Evolutionary conservation across 2,888 invertebrate genomes (phyloP), one percentile per base, ranked within the genome.

Genomic region (Lasioglossum calceatum): DNA sequence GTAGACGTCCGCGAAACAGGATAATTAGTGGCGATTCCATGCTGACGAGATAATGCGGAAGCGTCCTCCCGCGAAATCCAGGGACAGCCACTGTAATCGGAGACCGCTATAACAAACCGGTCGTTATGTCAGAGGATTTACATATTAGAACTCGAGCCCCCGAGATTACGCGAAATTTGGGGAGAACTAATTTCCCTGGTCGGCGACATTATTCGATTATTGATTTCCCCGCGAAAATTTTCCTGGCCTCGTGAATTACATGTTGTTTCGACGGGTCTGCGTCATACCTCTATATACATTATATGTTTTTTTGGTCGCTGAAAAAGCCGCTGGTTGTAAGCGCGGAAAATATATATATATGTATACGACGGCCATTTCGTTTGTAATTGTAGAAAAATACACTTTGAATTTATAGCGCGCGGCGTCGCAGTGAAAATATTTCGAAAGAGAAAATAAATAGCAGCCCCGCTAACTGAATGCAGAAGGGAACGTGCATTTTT

Each of bases 91-190:
- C 84, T 54, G 80, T 89, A 89, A 89, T 89, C 86, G 84, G 81
- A 64, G 82, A 88, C 83, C 81, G 54, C 71, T 84, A 77, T 84
- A 90, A 90, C 84, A 84, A 89, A 87, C 81, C 61, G 82, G 84
- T 83, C 81, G 89, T 89, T 90, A 84, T 79, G 82, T 81, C 79
- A 74, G 83, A 81, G 89, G 86, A 91, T 90, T 90, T 89, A 88
- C 89, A 91, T 88, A 89, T 86, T 88, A 88, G 87, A 91, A 76
- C 79, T 85, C 82, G 78, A 88, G 81, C 89, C 82, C 54, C 54
- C 54, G 84, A 86, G 91, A 90, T 90, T 90, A 90, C 87, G 50
- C 73, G 84, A 82, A 85, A 86, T 86, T 87, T 84, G 70, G 82
- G 61, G 76, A 76, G 86, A 84, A 87, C 85, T 88, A 89, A 90